Base-by-base conservation (phyloP, 2,797 vertebrate genomes). In the Lacerta bilineata region DNA sequence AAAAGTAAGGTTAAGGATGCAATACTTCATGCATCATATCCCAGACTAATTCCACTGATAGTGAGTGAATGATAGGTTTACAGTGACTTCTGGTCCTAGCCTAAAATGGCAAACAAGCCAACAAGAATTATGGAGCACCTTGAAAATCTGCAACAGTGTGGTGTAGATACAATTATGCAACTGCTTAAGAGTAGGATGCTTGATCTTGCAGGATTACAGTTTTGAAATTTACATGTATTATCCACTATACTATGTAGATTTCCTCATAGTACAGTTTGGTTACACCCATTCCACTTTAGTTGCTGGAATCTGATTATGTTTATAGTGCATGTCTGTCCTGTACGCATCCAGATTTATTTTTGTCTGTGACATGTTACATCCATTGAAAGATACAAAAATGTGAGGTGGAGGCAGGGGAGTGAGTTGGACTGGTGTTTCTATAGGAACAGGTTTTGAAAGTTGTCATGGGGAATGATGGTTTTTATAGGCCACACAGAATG, bases 381-480 rank as follows among this genome's bases (percentile, higher is more conserved):
- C 95, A 95, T 96, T 96, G 95, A 96, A 92, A 96, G 88, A 95
- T 85, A 93, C 93, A 87, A 93, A 92, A 95, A 94, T 91, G 89
- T 86, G 79, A 36, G 25, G 10, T 68, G 55, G 25, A 25, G 64
- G 43, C 10, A 23, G 66, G 23, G 27, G 29, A 55, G 29, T 27
- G 59, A 81, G n/a, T 20, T 25, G 13, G 79, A 86, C 10, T 17
- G 33, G 36, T 89, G 89, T 91, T 95, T 91, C 90, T 93, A 93
- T 87, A 93, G 92, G 82, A 90, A 89, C 90, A 89, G 83, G 77
- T 87, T 89, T 59, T 80, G 82, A 90, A 50, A 4, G 1, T 80
- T 91, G 90, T 84, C 0, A 0, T 84, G 76, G 74, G 78, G 81
- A 83, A 83, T 10, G 64, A 92, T 84, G 86, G 82, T 90, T 93